phyloP scores from a whole-genome alignment of 2,888 invertebrate genomes.

The Masnerella sp. region DNA sequence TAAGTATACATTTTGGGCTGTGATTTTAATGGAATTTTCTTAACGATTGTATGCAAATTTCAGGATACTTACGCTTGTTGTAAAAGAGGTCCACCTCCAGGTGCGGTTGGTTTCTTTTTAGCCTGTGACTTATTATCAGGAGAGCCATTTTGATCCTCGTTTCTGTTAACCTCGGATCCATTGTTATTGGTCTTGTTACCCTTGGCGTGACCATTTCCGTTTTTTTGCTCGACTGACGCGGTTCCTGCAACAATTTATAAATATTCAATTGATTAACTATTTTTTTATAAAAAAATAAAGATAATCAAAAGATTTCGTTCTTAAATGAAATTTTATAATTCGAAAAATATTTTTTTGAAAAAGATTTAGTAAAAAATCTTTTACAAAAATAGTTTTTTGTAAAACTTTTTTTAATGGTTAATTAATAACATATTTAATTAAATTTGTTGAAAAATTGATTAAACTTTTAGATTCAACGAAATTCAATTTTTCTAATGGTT shows the following conservation, averaged over 20 bases:
- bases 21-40: slow-evolving; percentile 4
- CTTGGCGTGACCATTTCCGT: slow-evolving; percentile 72
- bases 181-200: slow-evolving; percentile 74
- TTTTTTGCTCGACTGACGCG: slow-evolving; percentile 74
- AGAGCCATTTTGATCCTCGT: slow-evolving; percentile 74
- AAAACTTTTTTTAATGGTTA: too few species aligned
- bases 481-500: too few species aligned
- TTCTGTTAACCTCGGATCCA: slow-evolving; percentile 73
- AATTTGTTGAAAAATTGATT: too few species aligned
- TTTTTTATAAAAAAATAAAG: background rate
- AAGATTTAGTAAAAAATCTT: too few species aligned
- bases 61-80: slow-evolving; percentile 79
- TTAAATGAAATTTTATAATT: too few species aligned
- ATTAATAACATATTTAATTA: too few species aligned
- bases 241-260: slow-evolving; percentile 68
- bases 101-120: slow-evolving; percentile 72
- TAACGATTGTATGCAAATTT: slow-evolving; percentile 21
- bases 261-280: slow-evolving; percentile 15
- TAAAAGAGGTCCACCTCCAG: slow-evolving; percentile 79
- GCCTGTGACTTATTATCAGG: slow-evolving; percentile 71
- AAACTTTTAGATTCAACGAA: too few species aligned
- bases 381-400: too few species aligned
- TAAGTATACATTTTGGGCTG: too few species aligned
- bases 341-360: too few species aligned
- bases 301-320: background rate